Evolutionary conservation across 2,113 vertebrate genomes (phyloP), one percentile per base, ranked within the genome.

Genomic region (Abramis brama): DNA sequence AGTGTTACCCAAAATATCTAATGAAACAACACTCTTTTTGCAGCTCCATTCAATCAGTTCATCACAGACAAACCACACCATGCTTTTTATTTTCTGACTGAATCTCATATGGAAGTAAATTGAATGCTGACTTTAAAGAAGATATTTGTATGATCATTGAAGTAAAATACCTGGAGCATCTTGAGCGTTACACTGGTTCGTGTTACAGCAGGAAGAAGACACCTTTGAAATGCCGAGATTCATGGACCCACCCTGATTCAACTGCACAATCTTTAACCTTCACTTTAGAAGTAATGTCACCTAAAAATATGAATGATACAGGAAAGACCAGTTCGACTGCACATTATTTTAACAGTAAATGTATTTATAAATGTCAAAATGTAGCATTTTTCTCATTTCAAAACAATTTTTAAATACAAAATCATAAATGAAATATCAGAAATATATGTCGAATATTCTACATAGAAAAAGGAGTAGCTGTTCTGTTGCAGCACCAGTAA

Each of bases 221-320:
- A 19, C 8, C 33, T 12, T 83, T 25, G 30, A 4, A 19, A 60
- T 0, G 8, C 80, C 80, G 0, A 78, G 1, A 39, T 79, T 87
- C 0, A 87, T 45, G 39, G 47, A 68, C 5, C 47, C 3, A 17
- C 1, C n/a, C n/a, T n/a, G n/a, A n/a, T n/a, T n/a, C 0, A 2
- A 3, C 3, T 25, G 50, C 0, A 0, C 5, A 25, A 13, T 5
- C 33, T 17, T 77, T 79, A 45, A 0, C 0, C 76, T 71, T 68
- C 5, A 9, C 0, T 19, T 4, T 77, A 6, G 0, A 0, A 15
- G 0, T 27, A 2, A 5, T 9, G 13, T 1, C 4, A 27, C 1
- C 73, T 75, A 27, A 47, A 47, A 75, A 50, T 11, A 75, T 6
- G 19, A 43, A n/a, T 19, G 15, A 36, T 43, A 11, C 70, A 73